Evolutionary conservation across 2,113 vertebrate species (phyloP).

Genomic region (Oophaga pumilio): DNA sequence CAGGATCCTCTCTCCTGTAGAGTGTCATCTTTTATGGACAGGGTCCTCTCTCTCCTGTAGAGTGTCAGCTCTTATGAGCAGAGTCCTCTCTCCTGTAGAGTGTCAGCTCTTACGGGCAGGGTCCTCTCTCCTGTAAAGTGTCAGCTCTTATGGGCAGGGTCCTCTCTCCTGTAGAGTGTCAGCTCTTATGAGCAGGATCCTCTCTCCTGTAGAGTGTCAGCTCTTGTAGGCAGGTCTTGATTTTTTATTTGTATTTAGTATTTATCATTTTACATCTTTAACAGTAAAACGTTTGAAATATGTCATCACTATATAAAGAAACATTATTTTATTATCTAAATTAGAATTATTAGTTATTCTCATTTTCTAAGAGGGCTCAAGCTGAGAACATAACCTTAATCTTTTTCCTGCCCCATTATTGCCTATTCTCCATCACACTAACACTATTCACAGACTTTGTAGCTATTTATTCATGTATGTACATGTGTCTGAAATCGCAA

Average conservation of each 20-base stretch:
- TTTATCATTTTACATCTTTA: no score
- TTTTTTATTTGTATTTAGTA: no score
- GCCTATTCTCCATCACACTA: no score
- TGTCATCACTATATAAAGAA: neutral
- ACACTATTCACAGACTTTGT: no score
- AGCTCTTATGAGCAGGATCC: neutral
- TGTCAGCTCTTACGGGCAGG: neutral
- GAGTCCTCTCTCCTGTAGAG: neutral
- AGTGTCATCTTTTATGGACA: neutral
- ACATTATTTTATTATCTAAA: neutral
- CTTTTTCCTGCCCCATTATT: no score
- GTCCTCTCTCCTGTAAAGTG: neutral
- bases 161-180: conserved; percentile 1
- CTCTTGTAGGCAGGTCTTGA: neutral
- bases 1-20: neutral
- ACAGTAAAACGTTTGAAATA: neutral
- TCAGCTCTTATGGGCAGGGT: neutral
- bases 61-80: neutral
- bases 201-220: neutral
- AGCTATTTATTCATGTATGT: neutral
- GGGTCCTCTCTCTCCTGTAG: neutral
- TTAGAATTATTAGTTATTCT: neutral
- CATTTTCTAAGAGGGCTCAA: neutral
- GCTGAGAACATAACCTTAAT: neutral
- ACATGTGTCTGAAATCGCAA: neutral